These are phyloP conservation scores for Ondatra zibethicus DNA, from an alignment of 2,113 vertebrate genomes.

Conservation along the genomic window DNA sequence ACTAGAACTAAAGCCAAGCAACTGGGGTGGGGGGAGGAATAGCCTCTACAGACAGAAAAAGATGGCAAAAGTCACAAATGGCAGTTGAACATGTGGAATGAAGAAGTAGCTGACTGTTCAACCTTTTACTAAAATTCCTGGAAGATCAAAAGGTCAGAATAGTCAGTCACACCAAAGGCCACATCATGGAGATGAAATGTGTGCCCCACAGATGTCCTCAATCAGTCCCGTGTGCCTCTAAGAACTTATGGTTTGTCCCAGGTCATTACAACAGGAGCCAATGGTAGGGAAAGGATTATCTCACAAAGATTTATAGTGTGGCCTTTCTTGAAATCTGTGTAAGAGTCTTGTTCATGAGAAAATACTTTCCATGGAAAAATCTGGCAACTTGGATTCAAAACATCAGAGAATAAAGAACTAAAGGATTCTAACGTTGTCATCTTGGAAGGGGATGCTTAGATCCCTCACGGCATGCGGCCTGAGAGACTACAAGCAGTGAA, in stretches of 20 bases:
- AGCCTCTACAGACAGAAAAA: background rate
- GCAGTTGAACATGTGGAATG: background rate
- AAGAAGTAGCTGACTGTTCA: slow-evolving; percentile 2
- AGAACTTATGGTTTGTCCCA: background rate
- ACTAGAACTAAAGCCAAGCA: background rate
- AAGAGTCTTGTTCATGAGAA: background rate
- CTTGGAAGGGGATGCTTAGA: background rate
- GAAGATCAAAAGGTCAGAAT: slow-evolving; percentile 49
- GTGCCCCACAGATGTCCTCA: background rate
- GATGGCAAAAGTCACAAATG: slow-evolving; percentile 12
- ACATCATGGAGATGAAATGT: slow-evolving; percentile 15
- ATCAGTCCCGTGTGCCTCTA: background rate
- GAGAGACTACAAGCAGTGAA: background rate
- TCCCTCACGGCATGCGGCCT: background rate
- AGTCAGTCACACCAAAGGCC: slow-evolving; percentile 11
- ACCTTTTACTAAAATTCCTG: slow-evolving; percentile 36
- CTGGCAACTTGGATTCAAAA: background rate
- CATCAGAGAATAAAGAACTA: background rate
- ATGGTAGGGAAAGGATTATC: background rate
- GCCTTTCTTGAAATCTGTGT: background rate
- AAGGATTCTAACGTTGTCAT: background rate
- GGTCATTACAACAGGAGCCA: background rate
- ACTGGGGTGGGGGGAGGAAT: background rate
- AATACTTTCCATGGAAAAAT: slow-evolving; percentile 7
- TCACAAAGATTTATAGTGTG: background rate